phyloP scores from a whole-genome alignment of 2,113 vertebrate species.

The Gymnarchus niloticus region DNA sequence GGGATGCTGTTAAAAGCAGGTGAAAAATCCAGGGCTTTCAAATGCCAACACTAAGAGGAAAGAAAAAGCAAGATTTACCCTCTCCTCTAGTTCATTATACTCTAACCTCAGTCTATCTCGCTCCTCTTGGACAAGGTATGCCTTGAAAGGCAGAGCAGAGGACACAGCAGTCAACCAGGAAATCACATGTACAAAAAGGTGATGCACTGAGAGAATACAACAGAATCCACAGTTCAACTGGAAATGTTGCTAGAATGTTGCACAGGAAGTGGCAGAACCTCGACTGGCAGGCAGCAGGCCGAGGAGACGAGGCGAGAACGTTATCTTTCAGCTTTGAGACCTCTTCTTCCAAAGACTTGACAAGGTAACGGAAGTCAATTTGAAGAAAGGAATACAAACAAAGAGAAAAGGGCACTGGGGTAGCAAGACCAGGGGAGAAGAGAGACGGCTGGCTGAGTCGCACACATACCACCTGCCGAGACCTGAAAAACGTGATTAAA shows the following conservation, averaged over 20 bases:
- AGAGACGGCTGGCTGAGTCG: not conserved
- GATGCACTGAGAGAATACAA: not conserved
- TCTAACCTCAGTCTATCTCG: conserved; percentile 80
- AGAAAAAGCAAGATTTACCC: conserved; percentile 68
- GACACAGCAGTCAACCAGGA: conserved; percentile 40
- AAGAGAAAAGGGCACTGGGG: not conserved
- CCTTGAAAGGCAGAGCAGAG: conserved; percentile 69
- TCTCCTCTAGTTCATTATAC: conserved; percentile 78
- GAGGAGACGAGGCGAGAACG: not conserved
- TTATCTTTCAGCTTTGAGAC: not conserved
- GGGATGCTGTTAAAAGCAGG: conserved; percentile 57
- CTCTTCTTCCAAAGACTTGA: not conserved
- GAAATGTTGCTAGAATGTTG: not conserved
- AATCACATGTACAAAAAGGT: conserved; percentile 22
- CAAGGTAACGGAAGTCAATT: not conserved
- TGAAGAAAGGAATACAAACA: not conserved
- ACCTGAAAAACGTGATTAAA: not conserved
- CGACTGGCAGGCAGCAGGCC: not conserved
- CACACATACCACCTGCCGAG: not conserved
- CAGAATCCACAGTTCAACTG: conserved; percentile 6
- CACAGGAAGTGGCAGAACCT: not conserved
- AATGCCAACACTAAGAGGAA: conserved; percentile 51
- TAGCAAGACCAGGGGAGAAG: not conserved
- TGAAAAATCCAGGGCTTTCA: conserved; percentile 48
- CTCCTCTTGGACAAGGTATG: conserved; percentile 69